Base-by-base conservation (phyloP, 2,113 vertebrate species). In the Rhegmatorhina hoffmannsi region DNA sequence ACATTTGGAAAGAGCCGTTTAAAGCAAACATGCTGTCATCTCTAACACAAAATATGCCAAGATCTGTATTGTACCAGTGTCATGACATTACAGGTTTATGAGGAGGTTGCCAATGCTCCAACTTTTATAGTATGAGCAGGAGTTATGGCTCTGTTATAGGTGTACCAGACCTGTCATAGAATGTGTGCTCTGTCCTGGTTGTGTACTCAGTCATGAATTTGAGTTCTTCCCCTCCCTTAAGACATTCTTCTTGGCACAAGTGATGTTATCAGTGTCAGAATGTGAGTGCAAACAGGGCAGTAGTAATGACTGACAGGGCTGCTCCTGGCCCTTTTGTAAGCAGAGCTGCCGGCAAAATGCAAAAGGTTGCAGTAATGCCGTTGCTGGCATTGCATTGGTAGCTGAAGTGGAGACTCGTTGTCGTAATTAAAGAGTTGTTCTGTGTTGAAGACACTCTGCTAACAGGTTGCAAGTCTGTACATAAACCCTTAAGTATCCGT, bases 41-140 rank as follows among this genome's bases (percentile, higher is more conserved):
- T 69, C 50, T 16, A 50, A 7, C 60, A 55, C 59, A 13, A 59
- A 43, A 25, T 34, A 11, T 9, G 4, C 43, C 3, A 21, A 56
- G 40, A 47, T 28, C 2, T 3, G 0, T 46, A 3, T 55, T 19
- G 50, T 69, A 12, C 4, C 13, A 11, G 2, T 87, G 10, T 26
- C 11, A 1, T 15, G 31, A 11, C 17, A 8, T 6, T 25, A 6
- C 17, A 34, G 8, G 50, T 33, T 62, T 52, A 3, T 66, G 17
- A 38, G 62, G 15, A 62, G 18, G 55, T 63, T 89, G 47, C 12
- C n/a, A 44, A 20, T 26, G n/a, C 43, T 75, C 24, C 63, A 29
- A 8, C 15, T 75, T 60, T 13, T n/a, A 7, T 14, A n/a, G 55
- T 26, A 43, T 75, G 83, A 87, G 6, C 11, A 17, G n/a, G 62